Percentiles rank a stretch among this genome's conserved stretches.
Evolutionary conservation across 2,888 invertebrate genomes (phyloP).

Genomic region (Apomyelois bistriatella): DNA sequence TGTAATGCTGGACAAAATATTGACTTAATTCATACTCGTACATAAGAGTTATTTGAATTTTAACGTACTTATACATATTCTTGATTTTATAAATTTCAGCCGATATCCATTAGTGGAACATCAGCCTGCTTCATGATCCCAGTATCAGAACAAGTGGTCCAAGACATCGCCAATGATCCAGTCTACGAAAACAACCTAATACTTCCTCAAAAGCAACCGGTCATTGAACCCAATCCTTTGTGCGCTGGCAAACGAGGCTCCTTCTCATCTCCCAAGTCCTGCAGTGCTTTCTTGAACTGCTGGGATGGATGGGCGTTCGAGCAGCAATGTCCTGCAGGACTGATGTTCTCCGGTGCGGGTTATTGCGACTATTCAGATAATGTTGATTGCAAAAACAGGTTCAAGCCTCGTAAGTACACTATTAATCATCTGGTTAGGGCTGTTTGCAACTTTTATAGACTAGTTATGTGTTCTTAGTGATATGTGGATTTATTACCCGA

Average conservation of each 20-base stretch:
- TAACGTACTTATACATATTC: no score
- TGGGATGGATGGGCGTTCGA: conserved; percentile 85
- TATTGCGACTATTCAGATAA: conserved; percentile 83
- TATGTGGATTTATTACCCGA: no score
- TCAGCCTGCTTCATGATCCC: conserved; percentile 60
- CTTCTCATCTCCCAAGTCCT: conserved; percentile 79
- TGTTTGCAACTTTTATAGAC: background rate
- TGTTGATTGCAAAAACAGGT: conserved; percentile 81
- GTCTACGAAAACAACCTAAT: conserved; percentile 57
- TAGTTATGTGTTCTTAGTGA: background rate
- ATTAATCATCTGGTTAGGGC: background rate
- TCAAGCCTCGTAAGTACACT: conserved; percentile 48
- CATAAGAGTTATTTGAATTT: no score
- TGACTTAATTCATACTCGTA: no score
- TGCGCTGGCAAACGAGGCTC: conserved; percentile 80
- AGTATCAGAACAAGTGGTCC: conserved; percentile 60
- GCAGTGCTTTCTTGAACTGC: conserved; percentile 84
- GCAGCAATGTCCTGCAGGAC: conserved; percentile 82
- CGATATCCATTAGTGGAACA: conserved; percentile 38
- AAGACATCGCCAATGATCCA: conserved; percentile 56
- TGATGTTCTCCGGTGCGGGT: conserved; percentile 80
- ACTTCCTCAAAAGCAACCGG: conserved; percentile 45
- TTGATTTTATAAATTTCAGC: conserved; percentile 31
- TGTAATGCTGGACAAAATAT: no score
- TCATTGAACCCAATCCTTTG: conserved; percentile 49